Evolutionary conservation across 1,140 invertebrate genomes (phyloP).

Genomic region (Palaemon carinicauda): DNA sequence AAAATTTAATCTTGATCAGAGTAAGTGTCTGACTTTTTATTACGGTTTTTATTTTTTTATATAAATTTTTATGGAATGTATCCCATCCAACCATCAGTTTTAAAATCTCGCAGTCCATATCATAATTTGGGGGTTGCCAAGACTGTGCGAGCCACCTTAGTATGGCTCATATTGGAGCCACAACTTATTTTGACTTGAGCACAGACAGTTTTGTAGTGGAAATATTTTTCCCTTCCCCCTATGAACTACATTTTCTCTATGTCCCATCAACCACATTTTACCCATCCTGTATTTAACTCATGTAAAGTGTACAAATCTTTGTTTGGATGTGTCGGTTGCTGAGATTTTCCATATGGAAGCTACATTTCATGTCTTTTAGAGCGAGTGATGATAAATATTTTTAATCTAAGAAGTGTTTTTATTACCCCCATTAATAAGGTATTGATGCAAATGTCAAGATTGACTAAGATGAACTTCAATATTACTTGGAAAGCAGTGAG

Average conservation of each 20-base stretch:
- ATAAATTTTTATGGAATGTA: neutral
- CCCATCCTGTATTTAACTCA: constrained; percentile 32
- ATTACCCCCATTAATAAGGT: neutral
- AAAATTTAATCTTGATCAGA: no score
- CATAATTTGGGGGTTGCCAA: no score
- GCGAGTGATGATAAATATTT: constrained; percentile 50
- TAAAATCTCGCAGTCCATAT: constrained; percentile 23
- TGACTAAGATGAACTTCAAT: no score
- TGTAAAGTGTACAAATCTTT: constrained; percentile 52
- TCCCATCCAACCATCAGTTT: constrained; percentile 4
- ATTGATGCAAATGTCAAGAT: no score
- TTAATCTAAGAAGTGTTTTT: constrained; percentile 21
- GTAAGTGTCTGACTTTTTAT: no score
- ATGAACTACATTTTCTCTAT: neutral
- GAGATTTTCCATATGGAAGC: constrained; percentile 41
- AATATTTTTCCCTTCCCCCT: neutral
- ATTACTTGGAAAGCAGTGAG: no score
- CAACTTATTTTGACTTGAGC: neutral
- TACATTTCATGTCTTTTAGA: constrained; percentile 50
- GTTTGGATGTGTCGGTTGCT: constrained; percentile 46
- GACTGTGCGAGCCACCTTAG: no score
- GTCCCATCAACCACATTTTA: neutral
- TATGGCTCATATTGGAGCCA: no score
- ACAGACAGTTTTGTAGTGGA: neutral
- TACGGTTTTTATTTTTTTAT: no score